Percentiles rank a stretch among this genome's conserved stretches.
Conservation (phyloP, 1,140 invertebrate genomes). For the Acromyrmex echinatior region DNA sequence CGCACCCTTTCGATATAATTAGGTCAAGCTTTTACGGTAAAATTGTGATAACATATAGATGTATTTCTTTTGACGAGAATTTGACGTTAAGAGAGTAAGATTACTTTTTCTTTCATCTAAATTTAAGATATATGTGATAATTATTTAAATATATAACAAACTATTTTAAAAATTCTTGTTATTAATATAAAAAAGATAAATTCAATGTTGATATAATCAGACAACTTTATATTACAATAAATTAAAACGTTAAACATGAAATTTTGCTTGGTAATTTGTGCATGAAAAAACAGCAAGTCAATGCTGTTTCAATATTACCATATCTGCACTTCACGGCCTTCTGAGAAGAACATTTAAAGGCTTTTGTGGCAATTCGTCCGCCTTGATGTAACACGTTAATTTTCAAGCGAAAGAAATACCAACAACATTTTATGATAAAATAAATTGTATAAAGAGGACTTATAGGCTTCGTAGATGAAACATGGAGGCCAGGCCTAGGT, state of each 20-base stretch:
- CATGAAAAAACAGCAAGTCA: constrained; percentile 14
- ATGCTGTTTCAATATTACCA: not conserved
- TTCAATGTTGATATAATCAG: not conserved
- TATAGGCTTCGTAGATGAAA: constrained; percentile 62
- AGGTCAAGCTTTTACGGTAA: constrained; percentile 46
- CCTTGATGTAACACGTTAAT: constrained; percentile 27
- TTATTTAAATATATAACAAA: not conserved
- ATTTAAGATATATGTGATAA: not conserved
- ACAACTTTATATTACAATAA: not conserved
- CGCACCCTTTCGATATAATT: constrained; percentile 54
- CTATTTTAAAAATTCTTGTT: not conserved
- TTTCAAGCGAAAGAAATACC: constrained; percentile 14
- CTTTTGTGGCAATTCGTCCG: not conserved
- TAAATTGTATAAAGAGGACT: constrained; percentile 67
- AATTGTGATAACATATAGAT: not conserved
- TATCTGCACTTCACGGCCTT: not conserved
- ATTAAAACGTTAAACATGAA: constrained; percentile 9
- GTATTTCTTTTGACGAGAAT: not conserved
- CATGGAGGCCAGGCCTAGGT: constrained; percentile 64
- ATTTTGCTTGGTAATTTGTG: constrained; percentile 9
- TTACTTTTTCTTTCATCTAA: not conserved
- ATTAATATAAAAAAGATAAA: not conserved
- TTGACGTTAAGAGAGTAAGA: not conserved
- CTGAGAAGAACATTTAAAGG: not conserved
- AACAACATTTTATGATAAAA: constrained; percentile 63